Percentiles rank a stretch among this genome's conserved stretches.
Evolutionary conservation across 2,113 vertebrate species (phyloP).

Genomic region (Progne subis): DNA sequence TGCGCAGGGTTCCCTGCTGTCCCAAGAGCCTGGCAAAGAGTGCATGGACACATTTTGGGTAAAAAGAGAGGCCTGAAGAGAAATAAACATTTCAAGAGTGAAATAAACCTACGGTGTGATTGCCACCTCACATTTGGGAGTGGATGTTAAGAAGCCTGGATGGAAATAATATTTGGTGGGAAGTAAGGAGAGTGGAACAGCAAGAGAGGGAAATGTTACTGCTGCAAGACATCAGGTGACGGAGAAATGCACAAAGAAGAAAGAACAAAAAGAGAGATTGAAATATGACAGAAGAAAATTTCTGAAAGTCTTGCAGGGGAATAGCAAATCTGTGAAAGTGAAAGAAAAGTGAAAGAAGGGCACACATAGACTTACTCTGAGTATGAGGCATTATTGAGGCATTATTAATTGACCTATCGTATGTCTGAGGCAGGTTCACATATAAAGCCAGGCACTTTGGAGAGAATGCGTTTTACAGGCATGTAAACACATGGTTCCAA

Average conservation of each 20-base stretch:
- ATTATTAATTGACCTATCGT: no score
- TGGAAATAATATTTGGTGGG: background rate
- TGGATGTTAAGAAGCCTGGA: background rate
- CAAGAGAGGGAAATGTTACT: background rate
- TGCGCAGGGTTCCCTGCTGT: background rate
- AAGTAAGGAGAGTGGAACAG: background rate
- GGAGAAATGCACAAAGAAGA: background rate
- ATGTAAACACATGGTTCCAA: background rate
- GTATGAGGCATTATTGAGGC: no score
- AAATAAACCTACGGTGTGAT: background rate
- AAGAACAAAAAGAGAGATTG: background rate
- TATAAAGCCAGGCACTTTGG: background rate
- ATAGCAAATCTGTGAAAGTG: background rate
- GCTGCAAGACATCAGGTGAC: background rate
- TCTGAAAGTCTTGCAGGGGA: background rate
- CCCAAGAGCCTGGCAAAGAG: background rate
- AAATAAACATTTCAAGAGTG: background rate
- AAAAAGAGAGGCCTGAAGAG: background rate
- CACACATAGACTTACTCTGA: background rate
- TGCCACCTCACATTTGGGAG: background rate
- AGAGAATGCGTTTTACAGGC: background rate
- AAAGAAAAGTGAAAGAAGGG: background rate
- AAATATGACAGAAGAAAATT: background rate
- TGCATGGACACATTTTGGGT: fast-evolving
- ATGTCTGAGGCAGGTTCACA: background rate